phyloP scores from a whole-genome alignment of 2,888 invertebrate genomes.

The Cheiracanthium punctorium region DNA sequence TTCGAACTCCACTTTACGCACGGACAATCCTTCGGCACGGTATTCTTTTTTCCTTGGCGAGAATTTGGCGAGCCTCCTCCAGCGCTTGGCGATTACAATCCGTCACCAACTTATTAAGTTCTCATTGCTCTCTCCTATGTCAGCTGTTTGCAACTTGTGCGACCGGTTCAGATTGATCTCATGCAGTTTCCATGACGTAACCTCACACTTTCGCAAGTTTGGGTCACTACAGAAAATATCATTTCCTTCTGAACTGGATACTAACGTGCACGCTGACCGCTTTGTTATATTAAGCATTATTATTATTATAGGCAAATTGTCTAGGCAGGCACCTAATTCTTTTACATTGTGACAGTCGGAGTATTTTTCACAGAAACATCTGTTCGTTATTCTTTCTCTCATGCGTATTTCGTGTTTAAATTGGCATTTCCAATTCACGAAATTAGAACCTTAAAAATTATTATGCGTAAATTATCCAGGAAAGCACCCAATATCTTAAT shows the following conservation, averaged over 20 bases:
- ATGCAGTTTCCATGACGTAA: conserved; percentile 29
- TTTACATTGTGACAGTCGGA: no score
- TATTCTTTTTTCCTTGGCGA: not conserved
- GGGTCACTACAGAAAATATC: conserved; percentile 30
- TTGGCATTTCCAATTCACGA: no score
- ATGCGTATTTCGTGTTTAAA: no score
- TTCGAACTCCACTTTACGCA: not conserved
- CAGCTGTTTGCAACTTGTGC: conserved; percentile 52
- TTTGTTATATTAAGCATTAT: not conserved
- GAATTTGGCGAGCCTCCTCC: not conserved
- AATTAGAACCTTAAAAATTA: no score
- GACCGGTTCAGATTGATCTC: conserved; percentile 44
- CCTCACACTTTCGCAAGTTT: conserved; percentile 46
- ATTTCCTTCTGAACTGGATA: conserved; percentile 21
- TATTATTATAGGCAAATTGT: no score
- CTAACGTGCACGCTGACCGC: not conserved
- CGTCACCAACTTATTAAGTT: conserved; percentile 21
- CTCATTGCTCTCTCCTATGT: conserved; percentile 9
- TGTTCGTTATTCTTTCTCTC: no score
- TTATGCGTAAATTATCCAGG: no score
- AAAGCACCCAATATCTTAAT: no score
- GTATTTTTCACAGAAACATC: no score
- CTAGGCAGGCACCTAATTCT: no score
- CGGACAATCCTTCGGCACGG: conserved; percentile 22
- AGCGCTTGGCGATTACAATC: conserved; percentile 16